phyloP scores from a whole-genome alignment of 2,888 invertebrate species.

The Xestoiulus laeticollis region DNA sequence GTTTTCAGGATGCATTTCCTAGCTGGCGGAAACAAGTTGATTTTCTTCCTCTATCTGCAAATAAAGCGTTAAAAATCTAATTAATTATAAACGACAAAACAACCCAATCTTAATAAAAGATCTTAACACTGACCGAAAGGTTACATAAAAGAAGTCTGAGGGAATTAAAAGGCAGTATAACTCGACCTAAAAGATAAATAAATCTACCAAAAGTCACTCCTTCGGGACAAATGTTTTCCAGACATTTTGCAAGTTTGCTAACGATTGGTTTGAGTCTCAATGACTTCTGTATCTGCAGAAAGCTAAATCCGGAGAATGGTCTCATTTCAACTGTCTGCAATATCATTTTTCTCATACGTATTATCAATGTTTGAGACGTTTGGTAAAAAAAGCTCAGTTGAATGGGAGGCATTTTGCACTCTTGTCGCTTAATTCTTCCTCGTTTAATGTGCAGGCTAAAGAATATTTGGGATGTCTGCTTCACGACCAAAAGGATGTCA shows the following conservation, averaged over 20 bases:
- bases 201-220: not conserved
- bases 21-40: not conserved
- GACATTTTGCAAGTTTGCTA: constrained; percentile 13
- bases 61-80: not conserved
- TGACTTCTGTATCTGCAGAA: not conserved
- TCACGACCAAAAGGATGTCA: not conserved
- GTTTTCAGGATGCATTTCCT: not conserved
- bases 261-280: not conserved
- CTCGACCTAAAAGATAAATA: not conserved
- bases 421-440: not conserved
- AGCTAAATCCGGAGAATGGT: not conserved
- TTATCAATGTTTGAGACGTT: not conserved
- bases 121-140: not conserved
- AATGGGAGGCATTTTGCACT: not conserved
- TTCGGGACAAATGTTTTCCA: not conserved
- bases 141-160: not conserved
- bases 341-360: not conserved
- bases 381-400: not conserved
- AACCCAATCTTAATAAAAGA: not conserved
- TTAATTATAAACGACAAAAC: not conserved
- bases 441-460: not conserved
- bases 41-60: not conserved
- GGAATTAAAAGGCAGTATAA: not conserved
- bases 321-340: not conserved
- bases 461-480: not conserved